phyloP scores from a whole-genome alignment of 2,797 vertebrate species.

The Gymnopithys bicolor region DNA sequence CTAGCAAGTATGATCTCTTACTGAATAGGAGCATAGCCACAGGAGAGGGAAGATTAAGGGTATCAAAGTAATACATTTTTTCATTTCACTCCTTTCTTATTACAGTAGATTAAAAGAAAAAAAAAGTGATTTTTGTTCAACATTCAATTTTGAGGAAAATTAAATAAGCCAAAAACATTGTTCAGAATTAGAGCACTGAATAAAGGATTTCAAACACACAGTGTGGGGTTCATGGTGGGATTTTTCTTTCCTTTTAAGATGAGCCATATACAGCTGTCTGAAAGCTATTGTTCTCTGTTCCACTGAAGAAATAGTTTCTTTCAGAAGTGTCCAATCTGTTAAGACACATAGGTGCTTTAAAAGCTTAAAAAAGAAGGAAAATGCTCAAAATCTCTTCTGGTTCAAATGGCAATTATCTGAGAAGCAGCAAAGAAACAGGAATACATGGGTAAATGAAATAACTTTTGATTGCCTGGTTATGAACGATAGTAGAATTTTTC shows the following conservation, averaged over 20 bases:
- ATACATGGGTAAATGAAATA: conserved; percentile 45
- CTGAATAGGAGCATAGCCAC: conserved; percentile 60
- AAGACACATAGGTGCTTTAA: conserved; percentile 52
- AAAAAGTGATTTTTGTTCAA: conserved; percentile 51
- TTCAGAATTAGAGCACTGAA: conserved; percentile 62
- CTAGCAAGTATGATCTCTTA: conserved; percentile 35
- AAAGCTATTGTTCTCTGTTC: conserved; percentile 61
- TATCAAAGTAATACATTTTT: conserved; percentile 67
- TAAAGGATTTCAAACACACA: conserved; percentile 67
- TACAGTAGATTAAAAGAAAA: conserved; percentile 62
- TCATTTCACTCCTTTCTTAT: conserved; percentile 65
- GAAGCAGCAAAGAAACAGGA: conserved; percentile 31
- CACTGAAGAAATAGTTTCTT: conserved; percentile 51
- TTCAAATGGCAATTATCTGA: conserved; percentile 60
- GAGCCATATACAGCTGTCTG: conserved; percentile 51
- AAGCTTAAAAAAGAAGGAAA: conserved; percentile 10
- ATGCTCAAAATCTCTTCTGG: conserved; percentile 34
- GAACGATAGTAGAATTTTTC: background rate
- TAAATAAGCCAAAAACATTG: conserved; percentile 71
- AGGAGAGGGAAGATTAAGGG: conserved; percentile 67
- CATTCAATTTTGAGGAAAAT: conserved; percentile 65
- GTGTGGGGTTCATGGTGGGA: conserved; percentile 54
- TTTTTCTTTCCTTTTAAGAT: conserved; percentile 62
- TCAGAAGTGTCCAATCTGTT: conserved; percentile 43
- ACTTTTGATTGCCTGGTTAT: conserved; percentile 35